Evolutionary conservation across 2,888 invertebrate species (phyloP).

Genomic region (Agrilus biguttatus): DNA sequence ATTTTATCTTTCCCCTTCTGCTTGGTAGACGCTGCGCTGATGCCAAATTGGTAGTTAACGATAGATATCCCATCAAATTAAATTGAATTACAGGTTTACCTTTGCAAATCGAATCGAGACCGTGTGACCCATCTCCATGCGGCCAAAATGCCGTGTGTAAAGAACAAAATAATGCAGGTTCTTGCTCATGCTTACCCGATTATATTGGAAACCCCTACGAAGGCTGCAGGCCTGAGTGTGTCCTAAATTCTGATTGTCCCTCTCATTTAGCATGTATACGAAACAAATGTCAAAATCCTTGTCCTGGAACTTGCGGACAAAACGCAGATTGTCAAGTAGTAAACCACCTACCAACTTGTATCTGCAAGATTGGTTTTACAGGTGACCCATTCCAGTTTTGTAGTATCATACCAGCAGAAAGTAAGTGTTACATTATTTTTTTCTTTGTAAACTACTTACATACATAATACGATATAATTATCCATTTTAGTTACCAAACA

Average conservation of each 20-base stretch:
- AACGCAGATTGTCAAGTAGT: constrained; percentile 51
- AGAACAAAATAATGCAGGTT: constrained; percentile 33
- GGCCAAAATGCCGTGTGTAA: constrained; percentile 48
- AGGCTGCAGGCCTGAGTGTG: constrained; percentile 48
- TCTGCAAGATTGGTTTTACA: constrained; percentile 41
- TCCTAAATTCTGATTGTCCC: constrained; percentile 49
- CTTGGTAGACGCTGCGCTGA: no score
- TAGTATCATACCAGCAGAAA: constrained; percentile 20
- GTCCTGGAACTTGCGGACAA: constrained; percentile 46
- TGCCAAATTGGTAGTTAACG: no score
- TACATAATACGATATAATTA: background rate
- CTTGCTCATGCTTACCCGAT: constrained; percentile 41
- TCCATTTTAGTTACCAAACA: constrained; percentile 12
- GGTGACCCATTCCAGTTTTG: constrained; percentile 49
- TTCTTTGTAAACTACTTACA: background rate
- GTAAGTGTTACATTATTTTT: constrained; percentile 5
- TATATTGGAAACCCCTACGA: constrained; percentile 53
- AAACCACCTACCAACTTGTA: constrained; percentile 49
- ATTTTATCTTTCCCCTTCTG: no score
- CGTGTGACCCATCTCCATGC: constrained; percentile 50
- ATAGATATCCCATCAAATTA: no score
- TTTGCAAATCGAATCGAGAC: constrained; percentile 14
- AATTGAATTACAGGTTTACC: no score
- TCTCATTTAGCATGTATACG: constrained; percentile 51
- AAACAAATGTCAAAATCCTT: constrained; percentile 48